Evolutionary conservation across 2,888 invertebrate genomes (phyloP), one percentile per base, ranked within the genome.

Genomic region (Eilema griseolum): DNA sequence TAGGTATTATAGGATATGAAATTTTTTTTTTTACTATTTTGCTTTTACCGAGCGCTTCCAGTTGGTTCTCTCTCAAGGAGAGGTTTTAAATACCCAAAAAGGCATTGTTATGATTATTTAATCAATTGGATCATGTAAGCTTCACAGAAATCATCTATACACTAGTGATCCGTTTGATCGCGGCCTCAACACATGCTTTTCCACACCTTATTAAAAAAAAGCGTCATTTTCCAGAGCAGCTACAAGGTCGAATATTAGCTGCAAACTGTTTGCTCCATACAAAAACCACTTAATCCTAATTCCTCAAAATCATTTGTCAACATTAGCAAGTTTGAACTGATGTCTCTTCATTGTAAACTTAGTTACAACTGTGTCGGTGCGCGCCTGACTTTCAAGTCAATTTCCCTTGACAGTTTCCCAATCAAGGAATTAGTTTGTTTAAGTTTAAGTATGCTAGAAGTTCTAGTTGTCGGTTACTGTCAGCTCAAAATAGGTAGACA

Each of bases 291-390:
- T 67, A 52, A 28, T 28, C 11, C 46, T 1, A 59, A 33, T 65
- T 65, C n/a, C 4, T 23, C 14, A 23, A 56, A 65, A 52, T 23
- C 26, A 23, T 61, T 61, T 28, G 31, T 61, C 52, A 67, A 52
- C 24, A 61, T 52, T 60, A 41, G 64, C 52, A 23, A 61, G 61
- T 67, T 67, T 33, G 23, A 28, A 33, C 52, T 20, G 61, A 24
- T 52, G 52, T 12, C 20, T 37, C 46, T 28, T 67, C 67, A 59
- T 23, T 31, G 46, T 61, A 67, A 67, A 67, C 33, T 56, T 16
- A 56, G 33, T 61, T 61, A 67, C 60, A 61, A 31, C 24, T 24
- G 24, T 61, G 61, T 61, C 31, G 3, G 31, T n/a, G 12, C 3
- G 31, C 20, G 59, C 26, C 24, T 57, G 11, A 23, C 31, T 26